A percentile compares a stretch with the other conserved stretches of the same genome.
Conservation (phyloP, 2,113 vertebrate species). For the Vidua macroura region DNA sequence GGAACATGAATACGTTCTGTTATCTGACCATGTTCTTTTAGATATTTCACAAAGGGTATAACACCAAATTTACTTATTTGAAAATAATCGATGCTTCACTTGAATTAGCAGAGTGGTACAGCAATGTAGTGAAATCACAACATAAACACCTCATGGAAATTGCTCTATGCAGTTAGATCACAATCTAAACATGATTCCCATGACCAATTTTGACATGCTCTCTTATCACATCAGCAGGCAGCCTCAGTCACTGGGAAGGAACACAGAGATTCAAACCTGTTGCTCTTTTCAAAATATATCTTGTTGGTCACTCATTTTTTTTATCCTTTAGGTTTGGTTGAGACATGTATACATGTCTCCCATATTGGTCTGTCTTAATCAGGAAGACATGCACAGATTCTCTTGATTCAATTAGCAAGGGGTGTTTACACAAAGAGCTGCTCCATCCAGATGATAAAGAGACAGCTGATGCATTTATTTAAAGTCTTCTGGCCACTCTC, state of each 20-base stretch:
- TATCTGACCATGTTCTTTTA: neutral
- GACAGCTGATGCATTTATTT: neutral
- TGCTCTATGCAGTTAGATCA: neutral
- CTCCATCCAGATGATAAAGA: neutral
- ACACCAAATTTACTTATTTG: neutral
- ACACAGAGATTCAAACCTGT: neutral
- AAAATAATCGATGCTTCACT: neutral
- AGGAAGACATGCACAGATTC: neutral
- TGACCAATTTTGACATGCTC: neutral
- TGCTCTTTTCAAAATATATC: neutral
- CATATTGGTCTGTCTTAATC: neutral
- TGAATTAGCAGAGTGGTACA: neutral
- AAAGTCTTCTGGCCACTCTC: neutral
- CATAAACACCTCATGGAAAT: neutral
- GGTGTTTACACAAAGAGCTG: neutral
- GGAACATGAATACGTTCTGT: neutral
- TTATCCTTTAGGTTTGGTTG: neutral
- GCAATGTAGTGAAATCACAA: neutral
- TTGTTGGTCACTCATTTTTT: neutral
- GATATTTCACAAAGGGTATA: neutral
- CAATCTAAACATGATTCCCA: neutral
- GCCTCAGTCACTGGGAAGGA: neutral
- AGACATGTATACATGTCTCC: neutral
- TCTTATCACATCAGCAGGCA: neutral
- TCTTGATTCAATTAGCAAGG: neutral